Conservation (phyloP, 2,888 invertebrate species). For the Ochropacha duplaris region DNA sequence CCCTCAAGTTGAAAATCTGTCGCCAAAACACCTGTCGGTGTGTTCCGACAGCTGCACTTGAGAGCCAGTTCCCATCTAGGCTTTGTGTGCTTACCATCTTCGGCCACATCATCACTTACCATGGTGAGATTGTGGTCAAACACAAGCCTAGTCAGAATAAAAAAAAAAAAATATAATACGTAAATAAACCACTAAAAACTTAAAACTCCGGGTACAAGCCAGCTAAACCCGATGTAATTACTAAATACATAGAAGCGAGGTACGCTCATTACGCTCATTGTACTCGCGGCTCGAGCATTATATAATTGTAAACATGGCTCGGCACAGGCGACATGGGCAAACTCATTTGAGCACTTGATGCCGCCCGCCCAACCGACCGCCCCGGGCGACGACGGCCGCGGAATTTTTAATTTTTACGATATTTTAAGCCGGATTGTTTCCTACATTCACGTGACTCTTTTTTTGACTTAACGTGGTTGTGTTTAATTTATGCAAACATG, state of each 20-base stretch:
- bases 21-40: too few species aligned
- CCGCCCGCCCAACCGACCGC: conserved; percentile 30
- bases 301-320: conserved; percentile 51
- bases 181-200: not conserved
- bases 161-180: not conserved
- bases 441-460: not conserved
- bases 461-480: not conserved
- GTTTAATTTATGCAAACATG: not conserved
- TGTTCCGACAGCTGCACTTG: too few species aligned
- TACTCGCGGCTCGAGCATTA: conserved; percentile 29
- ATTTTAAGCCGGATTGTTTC: conserved; percentile 24
- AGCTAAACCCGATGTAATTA: conserved; percentile 38
- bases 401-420: conserved; percentile 62
- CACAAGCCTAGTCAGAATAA: too few species aligned
- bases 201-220: not conserved
- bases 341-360: conserved; percentile 64
- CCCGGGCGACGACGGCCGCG: conserved; percentile 32
- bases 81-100: too few species aligned
- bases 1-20: too few species aligned
- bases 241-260: conserved; percentile 53
- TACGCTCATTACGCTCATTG: conserved; percentile 52
- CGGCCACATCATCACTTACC: too few species aligned
- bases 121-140: too few species aligned
- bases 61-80: too few species aligned
- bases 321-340: conserved; percentile 43